Evolutionary conservation across 2,113 vertebrate species (phyloP).

Genomic region (Monarcha castaneiventris): DNA sequence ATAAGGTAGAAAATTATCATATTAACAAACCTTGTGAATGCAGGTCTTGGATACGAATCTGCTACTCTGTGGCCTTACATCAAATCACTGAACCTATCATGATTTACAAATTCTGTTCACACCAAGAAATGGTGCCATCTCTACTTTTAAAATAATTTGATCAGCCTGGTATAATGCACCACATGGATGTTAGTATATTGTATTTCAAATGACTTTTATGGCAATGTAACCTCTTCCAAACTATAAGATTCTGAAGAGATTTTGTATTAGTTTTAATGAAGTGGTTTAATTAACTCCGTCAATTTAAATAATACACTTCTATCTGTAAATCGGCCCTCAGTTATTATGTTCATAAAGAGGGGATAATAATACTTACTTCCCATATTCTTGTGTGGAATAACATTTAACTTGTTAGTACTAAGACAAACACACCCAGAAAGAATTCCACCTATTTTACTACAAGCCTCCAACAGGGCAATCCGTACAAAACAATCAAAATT

Average conservation of each 20-base stretch:
- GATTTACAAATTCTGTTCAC: slow-evolving; percentile 8
- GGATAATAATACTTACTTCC: neutral
- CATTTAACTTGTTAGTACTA: neutral
- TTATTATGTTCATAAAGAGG: neutral
- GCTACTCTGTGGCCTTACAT: neutral
- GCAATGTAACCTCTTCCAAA: neutral
- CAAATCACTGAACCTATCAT: neutral
- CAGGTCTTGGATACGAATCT: neutral
- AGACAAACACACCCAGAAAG: neutral
- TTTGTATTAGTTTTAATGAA: slow-evolving; percentile 26
- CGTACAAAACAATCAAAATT: neutral
- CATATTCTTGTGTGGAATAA: neutral
- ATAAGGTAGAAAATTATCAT: neutral
- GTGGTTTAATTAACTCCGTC: neutral
- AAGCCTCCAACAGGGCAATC: neutral
- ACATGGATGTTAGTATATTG: neutral
- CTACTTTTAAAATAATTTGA: slow-evolving; percentile 2
- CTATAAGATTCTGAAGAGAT: neutral
- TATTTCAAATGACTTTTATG: slow-evolving; percentile 15
- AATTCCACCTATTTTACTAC: neutral
- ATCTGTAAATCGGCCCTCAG: neutral
- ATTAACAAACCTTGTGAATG: neutral
- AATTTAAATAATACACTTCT: neutral
- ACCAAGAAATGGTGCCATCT: neutral
- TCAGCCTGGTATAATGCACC: neutral